phyloP scores from a whole-genome alignment of 2,113 vertebrate species.

The Chaenogobius annularis region DNA sequence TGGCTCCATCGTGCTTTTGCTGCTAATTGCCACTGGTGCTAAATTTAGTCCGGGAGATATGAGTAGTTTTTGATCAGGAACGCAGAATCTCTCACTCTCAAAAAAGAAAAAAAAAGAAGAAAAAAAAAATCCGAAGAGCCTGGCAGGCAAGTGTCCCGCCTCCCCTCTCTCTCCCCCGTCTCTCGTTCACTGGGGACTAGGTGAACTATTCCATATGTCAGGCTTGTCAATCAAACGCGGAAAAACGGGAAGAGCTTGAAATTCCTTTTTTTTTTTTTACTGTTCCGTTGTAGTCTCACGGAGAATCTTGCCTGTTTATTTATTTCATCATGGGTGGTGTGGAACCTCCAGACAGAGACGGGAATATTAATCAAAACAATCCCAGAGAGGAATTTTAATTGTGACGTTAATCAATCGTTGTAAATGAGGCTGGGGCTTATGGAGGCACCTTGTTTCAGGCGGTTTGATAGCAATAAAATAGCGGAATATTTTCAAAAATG shows the following conservation, averaged over 20 bases:
- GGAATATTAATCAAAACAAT: conserved; percentile 71
- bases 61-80: conserved; percentile 97
- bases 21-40: conserved; percentile 96
- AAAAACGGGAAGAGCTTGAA: conserved; percentile 86
- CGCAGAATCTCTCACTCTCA: conserved; percentile 72
- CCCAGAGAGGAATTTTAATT: conserved; percentile 63
- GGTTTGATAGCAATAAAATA: background rate
- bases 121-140: conserved; percentile 84
- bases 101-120: conserved; percentile 75
- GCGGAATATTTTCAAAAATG: background rate
- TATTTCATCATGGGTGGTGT: conserved; percentile 86
- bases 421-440: conserved; percentile 48
- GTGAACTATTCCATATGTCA: conserved; percentile 99
- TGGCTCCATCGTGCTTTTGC: conserved; percentile 86
- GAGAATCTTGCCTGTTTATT: conserved; percentile 79
- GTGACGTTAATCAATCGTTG: conserved; percentile 68
- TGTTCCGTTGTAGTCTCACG: conserved; percentile 80
- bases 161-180: conserved; percentile 86
- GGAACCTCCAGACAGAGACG: conserved; percentile 73
- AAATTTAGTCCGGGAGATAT: conserved; percentile 95
- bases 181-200: conserved; percentile 97
- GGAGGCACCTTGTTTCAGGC: background rate
- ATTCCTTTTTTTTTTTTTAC: conserved; percentile 37
- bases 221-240: conserved; percentile 96
- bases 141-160: conserved; percentile 91